Evolutionary conservation across 1,140 invertebrate genomes (phyloP), one percentile per base, ranked within the genome.

Genomic region (Aricia agestis): DNA sequence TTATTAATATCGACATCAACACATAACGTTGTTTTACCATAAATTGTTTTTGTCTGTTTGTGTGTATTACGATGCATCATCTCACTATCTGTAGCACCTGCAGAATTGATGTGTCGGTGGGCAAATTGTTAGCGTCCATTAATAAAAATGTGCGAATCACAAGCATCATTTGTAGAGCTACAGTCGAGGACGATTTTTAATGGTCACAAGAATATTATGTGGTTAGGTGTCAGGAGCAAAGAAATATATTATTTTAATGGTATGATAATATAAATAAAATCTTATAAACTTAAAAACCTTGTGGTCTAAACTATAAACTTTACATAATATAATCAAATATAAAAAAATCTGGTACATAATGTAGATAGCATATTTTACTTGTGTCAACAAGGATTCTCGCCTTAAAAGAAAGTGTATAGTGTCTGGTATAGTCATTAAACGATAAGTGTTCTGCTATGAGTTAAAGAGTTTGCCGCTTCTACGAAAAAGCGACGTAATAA

Each of bases 1-100:
- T 79, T 79, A 77, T 77, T 76, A 78, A 70, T 75, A 72, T 67
- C 71, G 72, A 75, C 74, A 68, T 70, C 59, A 59, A 65, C 67
- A 70, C 69, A 67, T 71, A 66, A 59, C 61, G 42, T 71, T 69
- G 42, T 67, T 66, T 42, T 67, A 57, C 58, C 70, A 57, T 74
- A 77, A 77, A 75, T 75, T 71, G 69, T 76, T 74, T 69, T 63
- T 63, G 59, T 63, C 17, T 63, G 59, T 52, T 52, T 52, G 45
- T 13, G 45, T 52, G 45, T 52, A 52, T 52, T 11, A 15, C 45
- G 45, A 19, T 63, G 18, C 18, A 63, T 63, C 59, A 25, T 63
- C 59, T 25, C 11, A 17, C 17, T 63, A 63, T 63, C 59, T 19
- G 59, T 19, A 63, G 59, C 17, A 63, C 17, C 58, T 59, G 58